Evolutionary conservation across 2,797 vertebrate genomes (phyloP), one percentile per base, ranked within the genome.

Genomic region (Fratercula arctica): DNA sequence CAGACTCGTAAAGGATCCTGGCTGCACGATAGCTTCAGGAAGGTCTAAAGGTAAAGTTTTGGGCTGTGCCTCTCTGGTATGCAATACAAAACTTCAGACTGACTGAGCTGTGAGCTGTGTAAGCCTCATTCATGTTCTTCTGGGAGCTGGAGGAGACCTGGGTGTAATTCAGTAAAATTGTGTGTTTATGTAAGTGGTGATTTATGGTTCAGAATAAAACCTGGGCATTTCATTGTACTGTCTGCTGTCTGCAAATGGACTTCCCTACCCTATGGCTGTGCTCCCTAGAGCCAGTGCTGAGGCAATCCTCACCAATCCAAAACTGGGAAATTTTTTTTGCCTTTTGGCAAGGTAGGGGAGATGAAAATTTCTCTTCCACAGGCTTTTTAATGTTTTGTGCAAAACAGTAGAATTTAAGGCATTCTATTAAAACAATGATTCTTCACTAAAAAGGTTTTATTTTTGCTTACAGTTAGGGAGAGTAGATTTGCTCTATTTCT

Each of bases 1-100:
- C 46, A 63, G 23, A 4, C 18, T 33, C 60, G 56, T 59, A 56
- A 37, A 51, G 33, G 26, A 25, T 85, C 28, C 18, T 81, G 85
- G 21, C 53, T 84, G 73, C 63, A 57, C 50, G 59, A 48, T 5
- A 86, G 26, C 37, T 93, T 75, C 70, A 80, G 90, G 72, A 76
- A 93, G 75, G 64, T 83, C 56, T 93, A 82, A 93, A 90, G 80
- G 78, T 92, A 45, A 85, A 76, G 33, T 76, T 74, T 26, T 64
- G 88, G 77, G 86, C 78, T 89, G 51, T 74, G 77, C 17, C 80
- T 92, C 51, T 82, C 80, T 61, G 48, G 8, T 46, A 18, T 79
- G 67, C n/a, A 60, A 24, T 14, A 35, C 1, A 7, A 54, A 79
- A 45, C 29, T 46, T 53, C 33, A 35, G n/a, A 25, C 9, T 89